These are phyloP conservation scores for Xyrauchen texanus DNA, from an alignment of 2,113 vertebrate species.

Conservation along the genomic window DNA sequence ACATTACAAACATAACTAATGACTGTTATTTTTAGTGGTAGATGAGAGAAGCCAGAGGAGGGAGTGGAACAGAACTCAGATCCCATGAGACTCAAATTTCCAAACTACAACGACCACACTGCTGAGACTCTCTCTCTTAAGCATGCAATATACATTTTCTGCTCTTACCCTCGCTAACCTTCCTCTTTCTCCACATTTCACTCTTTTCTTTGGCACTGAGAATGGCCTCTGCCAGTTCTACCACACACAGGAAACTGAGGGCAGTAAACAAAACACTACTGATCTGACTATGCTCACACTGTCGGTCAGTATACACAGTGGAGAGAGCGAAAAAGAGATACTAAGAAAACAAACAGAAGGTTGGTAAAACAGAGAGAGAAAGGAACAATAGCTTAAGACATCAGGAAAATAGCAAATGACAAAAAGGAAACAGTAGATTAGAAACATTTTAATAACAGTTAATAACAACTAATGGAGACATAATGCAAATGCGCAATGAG, in stretches of 20 bases:
- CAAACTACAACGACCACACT: conserved; percentile 42
- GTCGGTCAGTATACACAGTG: conserved; percentile 56
- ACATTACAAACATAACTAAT: conserved; percentile 36
- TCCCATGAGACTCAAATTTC: conserved; percentile 49
- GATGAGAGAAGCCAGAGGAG: conserved; percentile 49
- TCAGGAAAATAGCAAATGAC: neutral
- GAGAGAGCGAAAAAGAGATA: conserved; percentile 20
- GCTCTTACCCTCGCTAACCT: neutral
- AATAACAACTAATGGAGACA: conserved; percentile 33
- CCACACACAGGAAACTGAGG: conserved; percentile 50
- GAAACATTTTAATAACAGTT: neutral
- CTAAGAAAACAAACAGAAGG: conserved; percentile 50
- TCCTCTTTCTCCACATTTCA: conserved; percentile 14
- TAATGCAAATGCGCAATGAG: conserved; percentile 12
- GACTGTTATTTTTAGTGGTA: conserved; percentile 43
- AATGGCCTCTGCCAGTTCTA: conserved; percentile 31
- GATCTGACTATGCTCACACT: conserved; percentile 26
- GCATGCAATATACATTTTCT: conserved; percentile 1
- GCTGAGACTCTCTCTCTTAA: conserved; percentile 36
- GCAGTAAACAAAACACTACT: conserved; percentile 35
- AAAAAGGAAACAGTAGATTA: neutral
- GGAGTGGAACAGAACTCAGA: conserved; percentile 46
- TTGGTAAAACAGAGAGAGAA: conserved; percentile 2
- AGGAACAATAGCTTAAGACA: neutral
- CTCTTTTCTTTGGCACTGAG: conserved; percentile 21